Base-by-base conservation (phyloP, 1,140 invertebrate species). In the Nasonia vitripennis region DNA sequence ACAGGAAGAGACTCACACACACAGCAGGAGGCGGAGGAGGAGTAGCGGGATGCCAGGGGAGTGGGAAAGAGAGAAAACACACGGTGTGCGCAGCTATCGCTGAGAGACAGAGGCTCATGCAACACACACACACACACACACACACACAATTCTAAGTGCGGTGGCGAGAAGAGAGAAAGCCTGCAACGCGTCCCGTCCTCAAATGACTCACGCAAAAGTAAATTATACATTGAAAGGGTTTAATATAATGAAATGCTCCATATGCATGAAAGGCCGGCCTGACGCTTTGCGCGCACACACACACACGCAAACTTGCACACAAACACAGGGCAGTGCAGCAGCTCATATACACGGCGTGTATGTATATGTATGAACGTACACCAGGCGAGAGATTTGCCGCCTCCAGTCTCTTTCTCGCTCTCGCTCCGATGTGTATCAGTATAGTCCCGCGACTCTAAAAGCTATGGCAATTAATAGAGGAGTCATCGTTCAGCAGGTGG, bases 191-290 rank as follows among this genome's bases (percentile, higher is more conserved):
- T 87, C 89, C 88, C 89, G 89, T 91, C 91, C 93, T 93, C 93
- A 94, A 94, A 94, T 95, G 94, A 94, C 94, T 95, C 94, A 94
- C 94, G 94, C 94, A 94, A 95, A 95, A 95, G 94, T 94, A 94
- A 95, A 95, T 95, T 95, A 95, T 95, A 95, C 94, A 95, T 95
- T 94, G 94, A 95, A 94, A 94, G 94, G 94, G 94, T 94, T 94
- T 94, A 94, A 94, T 94, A 94, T 95, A 95, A 95, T 95, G 94
- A 94, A 95, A 94, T 94, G 93, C 94, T 95, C 94, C 94, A 95
- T 95, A 95, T 95, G 94, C 94, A 95, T 95, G 94, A 94, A 91
- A 92, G 91, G 90, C 90, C 90, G 89, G 89, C 88, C 91, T 91
- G 91, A 90, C 91, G 91, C 91, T 91, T 91, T 90, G 88, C 88